Evolutionary conservation across 2,113 vertebrate species (phyloP).

Genomic region (Pseudorectes ferrugineus): DNA sequence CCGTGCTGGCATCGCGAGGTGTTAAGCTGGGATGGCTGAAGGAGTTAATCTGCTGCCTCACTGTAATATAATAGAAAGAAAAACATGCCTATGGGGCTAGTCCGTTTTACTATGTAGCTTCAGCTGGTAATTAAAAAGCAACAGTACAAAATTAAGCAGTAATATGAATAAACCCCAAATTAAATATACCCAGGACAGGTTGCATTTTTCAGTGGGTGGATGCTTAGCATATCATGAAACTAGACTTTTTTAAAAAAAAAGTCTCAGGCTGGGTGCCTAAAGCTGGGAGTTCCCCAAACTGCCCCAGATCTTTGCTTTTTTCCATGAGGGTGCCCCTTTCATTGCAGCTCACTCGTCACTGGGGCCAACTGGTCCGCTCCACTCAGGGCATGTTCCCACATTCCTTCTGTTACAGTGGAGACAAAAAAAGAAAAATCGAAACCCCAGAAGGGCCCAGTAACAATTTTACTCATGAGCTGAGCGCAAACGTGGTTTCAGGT

Average conservation of each 20-base stretch:
- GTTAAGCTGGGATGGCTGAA: conserved; percentile 55
- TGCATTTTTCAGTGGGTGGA: conserved; percentile 4
- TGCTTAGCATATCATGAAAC: not conserved
- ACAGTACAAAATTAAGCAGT: conserved; percentile 53
- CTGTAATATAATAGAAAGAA: conserved; percentile 63
- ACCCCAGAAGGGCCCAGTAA: not conserved
- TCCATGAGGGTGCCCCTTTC: not conserved
- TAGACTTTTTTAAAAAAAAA: not conserved
- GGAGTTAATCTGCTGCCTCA: conserved; percentile 61
- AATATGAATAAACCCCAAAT: conserved; percentile 47
- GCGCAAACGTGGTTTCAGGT: not conserved
- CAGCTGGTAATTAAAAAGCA: conserved; percentile 63
- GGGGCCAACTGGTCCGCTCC: fast-evolving
- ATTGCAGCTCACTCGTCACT: not conserved
- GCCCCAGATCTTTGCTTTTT: not conserved
- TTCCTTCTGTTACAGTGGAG: conserved; percentile 33
- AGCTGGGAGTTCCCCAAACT: not conserved
- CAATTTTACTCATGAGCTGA: not conserved
- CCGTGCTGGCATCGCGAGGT: not conserved
- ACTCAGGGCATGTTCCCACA: conserved; percentile 6
- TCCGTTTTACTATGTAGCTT: conserved; percentile 56
- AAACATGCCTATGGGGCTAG: conserved; percentile 57
- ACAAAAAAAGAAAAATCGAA: conserved; percentile 11
- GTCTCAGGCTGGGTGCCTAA: not conserved
- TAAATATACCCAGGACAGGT: conserved; percentile 12